Conservation (phyloP, 2,797 vertebrate genomes). For the Limnodromus scolopaceus region DNA sequence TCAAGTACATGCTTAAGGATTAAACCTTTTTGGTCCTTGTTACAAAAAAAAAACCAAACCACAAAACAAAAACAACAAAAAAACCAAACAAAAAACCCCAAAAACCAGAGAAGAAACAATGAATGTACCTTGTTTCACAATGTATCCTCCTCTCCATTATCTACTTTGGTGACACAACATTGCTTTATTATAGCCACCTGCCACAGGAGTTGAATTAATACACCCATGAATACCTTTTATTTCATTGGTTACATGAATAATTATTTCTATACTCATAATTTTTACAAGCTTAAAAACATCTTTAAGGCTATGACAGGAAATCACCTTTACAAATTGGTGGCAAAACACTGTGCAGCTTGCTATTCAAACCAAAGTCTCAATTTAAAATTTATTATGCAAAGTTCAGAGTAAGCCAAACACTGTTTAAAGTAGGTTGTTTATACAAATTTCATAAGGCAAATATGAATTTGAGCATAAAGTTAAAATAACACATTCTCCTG, state of each 20-base stretch:
- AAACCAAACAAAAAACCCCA: no score
- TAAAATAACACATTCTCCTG: background rate
- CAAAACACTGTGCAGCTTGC: background rate
- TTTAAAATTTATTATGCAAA: background rate
- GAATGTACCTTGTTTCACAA: background rate
- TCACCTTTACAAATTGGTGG: background rate
- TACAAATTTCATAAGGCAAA: background rate
- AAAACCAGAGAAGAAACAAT: background rate
- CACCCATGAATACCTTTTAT: rapidly evolving
- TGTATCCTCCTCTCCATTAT: background rate
- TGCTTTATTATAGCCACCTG: background rate
- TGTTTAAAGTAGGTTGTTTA: background rate
- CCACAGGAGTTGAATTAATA: background rate
- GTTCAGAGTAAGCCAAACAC: background rate
- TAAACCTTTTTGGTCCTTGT: background rate
- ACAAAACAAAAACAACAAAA: no score
- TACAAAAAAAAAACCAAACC: background rate
- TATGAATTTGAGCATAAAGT: background rate
- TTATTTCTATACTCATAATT: background rate
- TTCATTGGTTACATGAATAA: background rate
- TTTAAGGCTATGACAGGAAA: background rate
- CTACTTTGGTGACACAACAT: background rate
- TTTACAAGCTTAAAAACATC: background rate
- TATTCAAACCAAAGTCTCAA: background rate
- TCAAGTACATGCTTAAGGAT: background rate